Percentiles rank a stretch among this genome's conserved stretches.
Conservation (phyloP, 2,113 vertebrate genomes). For the Mesoclemmys tuberculata region DNA sequence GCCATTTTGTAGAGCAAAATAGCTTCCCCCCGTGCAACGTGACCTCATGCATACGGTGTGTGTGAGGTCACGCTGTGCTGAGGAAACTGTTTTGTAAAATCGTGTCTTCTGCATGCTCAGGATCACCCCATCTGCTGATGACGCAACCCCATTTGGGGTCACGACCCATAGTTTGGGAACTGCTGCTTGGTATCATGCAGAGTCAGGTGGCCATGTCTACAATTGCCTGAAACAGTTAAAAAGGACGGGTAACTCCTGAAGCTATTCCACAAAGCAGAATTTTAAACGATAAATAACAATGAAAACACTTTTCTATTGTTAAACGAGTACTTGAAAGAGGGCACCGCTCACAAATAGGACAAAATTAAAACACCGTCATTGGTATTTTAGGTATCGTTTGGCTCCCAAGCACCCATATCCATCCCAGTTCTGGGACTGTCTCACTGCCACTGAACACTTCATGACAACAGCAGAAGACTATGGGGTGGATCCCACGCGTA, state of each 20-base stretch:
- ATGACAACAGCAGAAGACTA: conserved; percentile 80
- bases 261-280: background rate
- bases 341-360: background rate
- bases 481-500: conserved; percentile 73
- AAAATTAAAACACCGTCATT: background rate
- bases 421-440: conserved; percentile 77
- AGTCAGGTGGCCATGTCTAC: background rate
- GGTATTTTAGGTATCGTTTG: conserved; percentile 76
- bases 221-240: background rate
- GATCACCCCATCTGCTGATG: no score
- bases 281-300: background rate
- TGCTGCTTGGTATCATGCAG: background rate
- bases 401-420: conserved; percentile 81
- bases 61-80: no score
- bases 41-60: no score
- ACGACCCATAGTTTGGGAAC: no score
- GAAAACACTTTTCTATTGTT: background rate
- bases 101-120: no score
- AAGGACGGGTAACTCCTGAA: background rate
- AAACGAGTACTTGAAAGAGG: background rate
- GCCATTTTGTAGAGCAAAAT: no score
- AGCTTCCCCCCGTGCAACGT: no score
- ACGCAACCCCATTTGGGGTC: no score
- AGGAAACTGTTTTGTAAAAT: no score
- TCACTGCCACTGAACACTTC: conserved; percentile 80